phyloP scores from a whole-genome alignment of 1,140 invertebrate species.

The Drosophila dunni region DNA sequence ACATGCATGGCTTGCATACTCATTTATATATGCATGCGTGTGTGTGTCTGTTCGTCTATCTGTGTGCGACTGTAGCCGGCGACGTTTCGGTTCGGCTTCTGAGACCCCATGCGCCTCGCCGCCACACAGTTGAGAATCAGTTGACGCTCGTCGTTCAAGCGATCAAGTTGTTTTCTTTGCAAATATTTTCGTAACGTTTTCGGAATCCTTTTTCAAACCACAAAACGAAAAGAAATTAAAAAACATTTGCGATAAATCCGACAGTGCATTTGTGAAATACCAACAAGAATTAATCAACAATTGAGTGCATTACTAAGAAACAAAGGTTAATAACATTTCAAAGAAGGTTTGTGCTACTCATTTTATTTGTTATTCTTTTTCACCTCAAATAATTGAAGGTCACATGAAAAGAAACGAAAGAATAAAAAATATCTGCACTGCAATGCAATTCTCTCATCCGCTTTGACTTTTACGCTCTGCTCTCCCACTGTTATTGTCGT shows the following conservation, averaged over 20 bases:
- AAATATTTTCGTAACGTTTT: constrained; percentile 7
- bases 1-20: constrained; percentile 2
- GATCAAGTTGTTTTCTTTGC: constrained; percentile 66
- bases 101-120: constrained; percentile 63
- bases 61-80: constrained; percentile 22
- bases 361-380: constrained; percentile 10
- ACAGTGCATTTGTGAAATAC: not conserved
- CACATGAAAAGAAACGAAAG: constrained; percentile 12
- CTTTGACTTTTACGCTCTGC: not conserved
- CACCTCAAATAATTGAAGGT: constrained; percentile 40
- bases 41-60: not conserved
- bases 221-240: constrained; percentile 10
- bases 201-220: not conserved
- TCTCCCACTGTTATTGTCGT: not conserved
- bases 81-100: constrained; percentile 30
- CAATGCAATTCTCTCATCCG: constrained; percentile 20
- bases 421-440: constrained; percentile 20
- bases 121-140: constrained; percentile 63
- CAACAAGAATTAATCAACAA: constrained; percentile 19
- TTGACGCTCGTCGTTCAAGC: constrained; percentile 66
- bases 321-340: not conserved
- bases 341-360: constrained; percentile 36
- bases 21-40: not conserved
- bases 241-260: constrained; percentile 6
- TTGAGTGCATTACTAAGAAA: constrained; percentile 1